Conservation (phyloP, 2,113 vertebrate genomes). For the Nannobrachium achirus region DNA sequence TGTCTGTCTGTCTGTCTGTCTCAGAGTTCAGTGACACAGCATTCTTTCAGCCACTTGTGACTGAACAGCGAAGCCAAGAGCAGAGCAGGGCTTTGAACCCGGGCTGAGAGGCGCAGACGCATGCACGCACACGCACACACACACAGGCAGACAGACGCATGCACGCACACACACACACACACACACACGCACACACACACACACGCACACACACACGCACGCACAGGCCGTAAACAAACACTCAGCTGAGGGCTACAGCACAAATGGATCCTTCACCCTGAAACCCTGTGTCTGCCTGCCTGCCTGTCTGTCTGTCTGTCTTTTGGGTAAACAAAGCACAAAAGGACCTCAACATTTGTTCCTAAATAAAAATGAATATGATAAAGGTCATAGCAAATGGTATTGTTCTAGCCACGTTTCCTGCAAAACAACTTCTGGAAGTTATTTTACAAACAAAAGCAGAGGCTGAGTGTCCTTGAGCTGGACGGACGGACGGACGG, state of each 20-base stretch:
- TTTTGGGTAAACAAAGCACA: conserved; percentile 58
- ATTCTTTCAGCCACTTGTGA: conserved; percentile 30
- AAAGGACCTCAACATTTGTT: conserved; percentile 33
- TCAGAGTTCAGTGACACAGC: conserved; percentile 42
- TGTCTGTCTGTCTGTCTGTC: too few relatives aligned
- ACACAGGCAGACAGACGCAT: conserved; percentile 2
- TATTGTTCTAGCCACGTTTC: conserved; percentile 43
- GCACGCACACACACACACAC: conserved; percentile 1
- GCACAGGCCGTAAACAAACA: not conserved
- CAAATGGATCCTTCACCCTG: too few relatives aligned
- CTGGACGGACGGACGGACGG: too few relatives aligned
- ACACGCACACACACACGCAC: not conserved
- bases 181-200: not conserved
- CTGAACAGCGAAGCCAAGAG: conserved; percentile 19
- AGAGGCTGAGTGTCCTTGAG: conserved; percentile 59
- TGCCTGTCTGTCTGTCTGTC: conserved; percentile 42
- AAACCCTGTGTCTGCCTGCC: too few relatives aligned
- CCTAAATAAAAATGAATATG: conserved; percentile 47
- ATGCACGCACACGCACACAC: not conserved
- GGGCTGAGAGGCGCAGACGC: conserved; percentile 1
- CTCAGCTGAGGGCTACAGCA: too few relatives aligned
- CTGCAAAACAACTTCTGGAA: conserved; percentile 68
- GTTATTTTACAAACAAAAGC: conserved; percentile 68
- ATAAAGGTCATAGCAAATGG: conserved; percentile 46
- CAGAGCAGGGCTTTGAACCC: conserved; percentile 23